A percentile compares a stretch with the other conserved stretches of the same genome.
Evolutionary conservation across 2,113 vertebrate species (phyloP).

Genomic region (Saccopteryx leptura): DNA sequence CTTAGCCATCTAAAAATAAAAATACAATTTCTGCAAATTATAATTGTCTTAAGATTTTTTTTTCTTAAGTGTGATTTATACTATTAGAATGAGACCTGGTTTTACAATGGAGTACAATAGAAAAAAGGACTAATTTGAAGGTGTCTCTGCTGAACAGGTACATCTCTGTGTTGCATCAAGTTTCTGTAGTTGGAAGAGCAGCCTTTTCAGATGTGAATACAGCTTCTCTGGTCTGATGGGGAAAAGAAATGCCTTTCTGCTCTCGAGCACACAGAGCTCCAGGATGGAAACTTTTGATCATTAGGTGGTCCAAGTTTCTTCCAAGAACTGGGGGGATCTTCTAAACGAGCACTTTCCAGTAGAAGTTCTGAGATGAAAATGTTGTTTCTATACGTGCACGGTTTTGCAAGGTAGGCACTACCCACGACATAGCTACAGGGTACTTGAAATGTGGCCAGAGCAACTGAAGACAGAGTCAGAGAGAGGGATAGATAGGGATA

Average conservation of each 20-base stretch:
- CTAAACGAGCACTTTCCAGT: not conserved
- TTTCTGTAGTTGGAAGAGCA: not conserved
- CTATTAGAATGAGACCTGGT: constrained; percentile 14
- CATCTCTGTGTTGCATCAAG: not conserved
- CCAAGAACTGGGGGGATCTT: not conserved
- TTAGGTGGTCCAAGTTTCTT: constrained; percentile 34
- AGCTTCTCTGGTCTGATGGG: not conserved
- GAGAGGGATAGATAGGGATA: too few species aligned
- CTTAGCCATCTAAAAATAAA: constrained; percentile 37
- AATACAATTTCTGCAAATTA: not conserved
- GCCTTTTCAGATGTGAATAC: constrained; percentile 13
- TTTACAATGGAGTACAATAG: constrained; percentile 46
- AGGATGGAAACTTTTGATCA: not conserved
- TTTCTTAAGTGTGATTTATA: constrained; percentile 13
- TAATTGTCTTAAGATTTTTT: constrained; percentile 43
- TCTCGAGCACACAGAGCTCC: not conserved
- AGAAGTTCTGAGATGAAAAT: not conserved
- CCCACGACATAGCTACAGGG: not conserved
- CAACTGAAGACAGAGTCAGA: not conserved
- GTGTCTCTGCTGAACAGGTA: not conserved
- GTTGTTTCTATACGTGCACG: not conserved
- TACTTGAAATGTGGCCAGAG: not conserved
- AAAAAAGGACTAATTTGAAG: constrained; percentile 19
- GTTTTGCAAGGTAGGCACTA: not conserved
- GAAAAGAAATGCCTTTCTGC: not conserved